Conservation (phyloP, 2,113 vertebrate species). For the Malurus alboscapulatus region DNA sequence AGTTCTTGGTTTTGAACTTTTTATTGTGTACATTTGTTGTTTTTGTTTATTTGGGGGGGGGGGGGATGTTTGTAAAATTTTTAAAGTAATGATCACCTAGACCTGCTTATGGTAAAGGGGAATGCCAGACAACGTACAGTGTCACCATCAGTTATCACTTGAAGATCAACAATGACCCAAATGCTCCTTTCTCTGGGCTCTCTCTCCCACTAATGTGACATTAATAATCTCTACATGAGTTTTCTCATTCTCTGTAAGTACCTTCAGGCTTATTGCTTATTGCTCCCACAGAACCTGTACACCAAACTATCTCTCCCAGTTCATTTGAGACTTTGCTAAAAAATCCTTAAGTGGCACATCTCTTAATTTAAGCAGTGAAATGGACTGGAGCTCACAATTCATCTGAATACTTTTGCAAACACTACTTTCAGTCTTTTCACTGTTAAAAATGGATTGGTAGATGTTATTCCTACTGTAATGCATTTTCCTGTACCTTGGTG, state of each 20-base stretch:
- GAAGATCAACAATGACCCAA: not conserved
- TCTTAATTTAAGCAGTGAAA: not conserved
- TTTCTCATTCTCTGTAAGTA: not conserved
- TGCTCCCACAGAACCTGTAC: not conserved
- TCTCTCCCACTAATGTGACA: not conserved
- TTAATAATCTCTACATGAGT: not conserved
- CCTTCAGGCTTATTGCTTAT: not conserved
- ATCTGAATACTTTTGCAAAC: not conserved
- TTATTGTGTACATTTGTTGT: not conserved
- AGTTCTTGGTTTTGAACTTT: not conserved
- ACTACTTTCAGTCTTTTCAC: not conserved
- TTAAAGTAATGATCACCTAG: not conserved
- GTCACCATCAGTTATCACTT: not conserved
- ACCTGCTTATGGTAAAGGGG: not conserved
- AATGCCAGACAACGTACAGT: not conserved
- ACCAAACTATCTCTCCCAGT: not conserved
- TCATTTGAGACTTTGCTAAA: not conserved
- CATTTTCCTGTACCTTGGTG: not conserved
- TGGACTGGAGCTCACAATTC: not conserved
- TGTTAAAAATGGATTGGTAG: not conserved
- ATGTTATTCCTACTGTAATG: not conserved
- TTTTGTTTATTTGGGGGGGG: not conserved
- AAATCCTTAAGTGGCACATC: not conserved
- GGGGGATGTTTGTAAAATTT: not conserved
- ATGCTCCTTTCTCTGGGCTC: not conserved